Percentiles rank a stretch among this genome's conserved stretches.
phyloP scores from a whole-genome alignment of 1,140 invertebrate species.

The Cydia strobilella region DNA sequence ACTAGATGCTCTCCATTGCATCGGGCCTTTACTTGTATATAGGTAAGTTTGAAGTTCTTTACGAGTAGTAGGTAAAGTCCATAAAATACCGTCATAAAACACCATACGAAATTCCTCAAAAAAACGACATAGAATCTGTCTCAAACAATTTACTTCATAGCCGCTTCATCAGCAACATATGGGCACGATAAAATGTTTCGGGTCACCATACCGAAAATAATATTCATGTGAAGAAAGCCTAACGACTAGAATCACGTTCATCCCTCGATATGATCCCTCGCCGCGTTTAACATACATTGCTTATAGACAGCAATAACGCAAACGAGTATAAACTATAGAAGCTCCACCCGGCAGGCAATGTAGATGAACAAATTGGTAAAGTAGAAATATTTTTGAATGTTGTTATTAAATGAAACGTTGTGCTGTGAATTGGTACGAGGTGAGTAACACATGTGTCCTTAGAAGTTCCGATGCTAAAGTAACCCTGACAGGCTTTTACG shows the following conservation, averaged over 20 bases:
- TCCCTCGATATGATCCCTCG: neutral
- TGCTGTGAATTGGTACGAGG: slow-evolving; percentile 17
- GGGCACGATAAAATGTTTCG: slow-evolving; percentile 33
- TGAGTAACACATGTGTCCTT: slow-evolving; percentile 27
- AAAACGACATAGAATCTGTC: slow-evolving; percentile 7
- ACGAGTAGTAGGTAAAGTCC: neutral
- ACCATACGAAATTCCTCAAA: neutral
- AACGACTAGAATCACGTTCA: slow-evolving; percentile 8
- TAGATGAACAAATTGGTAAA: neutral
- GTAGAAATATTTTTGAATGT: neutral
- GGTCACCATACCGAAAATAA: slow-evolving; percentile 40
- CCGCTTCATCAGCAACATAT: slow-evolving; percentile 38
- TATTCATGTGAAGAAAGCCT: slow-evolving; percentile 40
- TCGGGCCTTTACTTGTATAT: too few species aligned
- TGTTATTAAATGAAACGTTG: neutral
- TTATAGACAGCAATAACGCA: too few species aligned
- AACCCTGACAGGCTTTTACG: slow-evolving; percentile 49
- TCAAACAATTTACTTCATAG: slow-evolving; percentile 33
- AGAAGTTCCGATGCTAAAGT: slow-evolving; percentile 37
- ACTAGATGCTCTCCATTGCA: too few species aligned
- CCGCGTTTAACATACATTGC: neutral
- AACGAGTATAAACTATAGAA: neutral
- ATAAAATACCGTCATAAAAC: neutral
- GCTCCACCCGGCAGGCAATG: neutral
- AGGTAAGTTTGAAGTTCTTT: neutral